phyloP scores from a whole-genome alignment of 2,888 invertebrate species.

The Maniola hyperantus region DNA sequence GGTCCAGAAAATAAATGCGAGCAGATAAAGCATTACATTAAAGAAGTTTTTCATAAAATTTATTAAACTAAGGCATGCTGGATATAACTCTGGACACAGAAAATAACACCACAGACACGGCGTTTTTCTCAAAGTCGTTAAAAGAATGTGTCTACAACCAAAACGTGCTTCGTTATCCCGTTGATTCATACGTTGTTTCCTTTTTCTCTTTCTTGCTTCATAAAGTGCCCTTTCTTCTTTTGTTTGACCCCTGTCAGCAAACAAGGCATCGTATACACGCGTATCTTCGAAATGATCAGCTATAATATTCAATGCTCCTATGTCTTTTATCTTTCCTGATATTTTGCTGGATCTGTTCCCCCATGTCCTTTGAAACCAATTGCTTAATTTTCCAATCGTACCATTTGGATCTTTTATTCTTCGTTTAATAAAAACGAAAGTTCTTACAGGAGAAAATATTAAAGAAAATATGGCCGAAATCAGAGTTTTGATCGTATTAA shows the following conservation, averaged over 20 bases:
- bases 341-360: constrained; percentile 49
- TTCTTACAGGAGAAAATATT: constrained; percentile 47
- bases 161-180: constrained; percentile 47
- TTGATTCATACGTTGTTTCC: constrained; percentile 47
- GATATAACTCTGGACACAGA: constrained; percentile 58
- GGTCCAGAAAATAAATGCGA: constrained; percentile 43
- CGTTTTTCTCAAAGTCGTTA: constrained; percentile 54
- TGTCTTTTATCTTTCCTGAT: constrained; percentile 47
- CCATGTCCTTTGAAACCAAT: constrained; percentile 43
- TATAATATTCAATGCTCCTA: constrained; percentile 46
- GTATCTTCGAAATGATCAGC: constrained; percentile 51
- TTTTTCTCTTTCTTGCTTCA: constrained; percentile 39
- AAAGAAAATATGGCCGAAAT: constrained; percentile 39
- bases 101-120: constrained; percentile 64
- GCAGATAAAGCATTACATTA: constrained; percentile 49
- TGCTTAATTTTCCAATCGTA: constrained; percentile 42
- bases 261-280: constrained; percentile 42
- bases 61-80: constrained; percentile 54
- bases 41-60: constrained; percentile 45
- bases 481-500: constrained; percentile 32
- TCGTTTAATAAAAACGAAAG: constrained; percentile 43
- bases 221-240: constrained; percentile 43
- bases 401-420: constrained; percentile 43
- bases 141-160: constrained; percentile 51
- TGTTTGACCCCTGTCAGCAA: constrained; percentile 50